phyloP scores from a whole-genome alignment of 2,797 vertebrate genomes.

The Ara ararauna region DNA sequence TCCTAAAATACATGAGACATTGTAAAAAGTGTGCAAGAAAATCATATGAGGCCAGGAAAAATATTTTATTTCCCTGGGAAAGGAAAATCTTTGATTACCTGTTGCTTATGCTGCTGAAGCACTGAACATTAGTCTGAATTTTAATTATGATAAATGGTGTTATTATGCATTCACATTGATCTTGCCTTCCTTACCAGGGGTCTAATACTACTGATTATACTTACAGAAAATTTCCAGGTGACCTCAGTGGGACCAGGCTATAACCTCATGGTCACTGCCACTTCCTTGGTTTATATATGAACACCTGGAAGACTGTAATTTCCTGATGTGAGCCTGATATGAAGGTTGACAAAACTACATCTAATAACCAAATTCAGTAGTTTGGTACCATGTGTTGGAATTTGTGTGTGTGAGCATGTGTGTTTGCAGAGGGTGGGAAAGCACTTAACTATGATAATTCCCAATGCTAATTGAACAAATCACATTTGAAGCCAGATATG shows the following conservation, averaged over 20 bases:
- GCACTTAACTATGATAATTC: background rate
- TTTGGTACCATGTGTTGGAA: background rate
- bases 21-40: slow-evolving; percentile 57
- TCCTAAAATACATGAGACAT: slow-evolving; percentile 37
- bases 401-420: fast-evolving
- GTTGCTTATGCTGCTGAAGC: background rate
- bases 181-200: background rate
- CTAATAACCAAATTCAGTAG: background rate
- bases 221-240: background rate
- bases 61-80: slow-evolving; percentile 51
- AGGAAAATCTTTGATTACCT: slow-evolving; percentile 53
- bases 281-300: background rate
- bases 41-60: slow-evolving; percentile 54
- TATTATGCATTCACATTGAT: background rate
- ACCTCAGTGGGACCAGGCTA: background rate
- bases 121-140: background rate
- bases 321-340: background rate
- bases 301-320: background rate
- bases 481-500: background rate
- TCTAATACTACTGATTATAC: background rate
- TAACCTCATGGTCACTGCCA: background rate
- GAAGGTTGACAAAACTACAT: background rate
- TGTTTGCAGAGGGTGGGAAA: background rate
- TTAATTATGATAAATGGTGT: slow-evolving; percentile 13
- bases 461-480: background rate